Evolutionary conservation across 1,140 invertebrate genomes (phyloP).

Genomic region (Zophobas morio): DNA sequence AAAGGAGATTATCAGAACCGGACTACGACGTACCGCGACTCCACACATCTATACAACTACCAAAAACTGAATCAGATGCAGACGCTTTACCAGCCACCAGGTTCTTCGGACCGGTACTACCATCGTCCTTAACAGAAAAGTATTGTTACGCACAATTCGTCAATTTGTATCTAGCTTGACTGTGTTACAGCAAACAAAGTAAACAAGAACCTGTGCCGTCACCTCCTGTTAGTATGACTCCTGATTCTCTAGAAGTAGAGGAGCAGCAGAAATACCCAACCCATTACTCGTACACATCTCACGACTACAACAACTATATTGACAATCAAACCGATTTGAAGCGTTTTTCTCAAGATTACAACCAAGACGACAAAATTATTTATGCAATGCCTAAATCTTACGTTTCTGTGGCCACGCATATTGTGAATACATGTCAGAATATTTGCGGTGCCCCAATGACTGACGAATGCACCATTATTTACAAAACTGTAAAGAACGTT

Average conservation of each 20-base stretch:
- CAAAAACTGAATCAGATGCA: constrained; percentile 50
- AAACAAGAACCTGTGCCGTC: constrained; percentile 8
- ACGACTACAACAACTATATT: constrained; percentile 44
- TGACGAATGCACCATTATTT: constrained; percentile 15
- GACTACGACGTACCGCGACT: constrained; percentile 69
- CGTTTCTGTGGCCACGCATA: constrained; percentile 7
- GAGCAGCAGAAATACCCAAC: constrained; percentile 20
- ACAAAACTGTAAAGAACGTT: constrained; percentile 27
- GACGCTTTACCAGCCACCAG: constrained; percentile 58
- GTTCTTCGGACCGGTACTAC: constrained; percentile 63
- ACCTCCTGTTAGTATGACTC: constrained; percentile 53
- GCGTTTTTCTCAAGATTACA: constrained; percentile 29
- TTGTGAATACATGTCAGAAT: constrained; percentile 25
- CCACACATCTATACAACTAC: constrained; percentile 61
- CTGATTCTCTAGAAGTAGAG: constrained; percentile 60
- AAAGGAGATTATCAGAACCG: constrained; percentile 65
- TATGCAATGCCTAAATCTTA: constrained; percentile 53
- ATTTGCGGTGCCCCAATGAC: background rate
- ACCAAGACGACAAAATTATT: constrained; percentile 48
- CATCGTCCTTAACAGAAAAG: constrained; percentile 16
- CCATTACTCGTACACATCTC: constrained; percentile 52
- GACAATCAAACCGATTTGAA: constrained; percentile 21
- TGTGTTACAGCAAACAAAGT: background rate
- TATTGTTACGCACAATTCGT: background rate
- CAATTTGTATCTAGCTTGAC: background rate